Percentiles rank a stretch among this genome's conserved stretches.
These are phyloP conservation scores for Regulus satrapa DNA, from an alignment of 2,113 vertebrate species.

Conservation along the genomic window DNA sequence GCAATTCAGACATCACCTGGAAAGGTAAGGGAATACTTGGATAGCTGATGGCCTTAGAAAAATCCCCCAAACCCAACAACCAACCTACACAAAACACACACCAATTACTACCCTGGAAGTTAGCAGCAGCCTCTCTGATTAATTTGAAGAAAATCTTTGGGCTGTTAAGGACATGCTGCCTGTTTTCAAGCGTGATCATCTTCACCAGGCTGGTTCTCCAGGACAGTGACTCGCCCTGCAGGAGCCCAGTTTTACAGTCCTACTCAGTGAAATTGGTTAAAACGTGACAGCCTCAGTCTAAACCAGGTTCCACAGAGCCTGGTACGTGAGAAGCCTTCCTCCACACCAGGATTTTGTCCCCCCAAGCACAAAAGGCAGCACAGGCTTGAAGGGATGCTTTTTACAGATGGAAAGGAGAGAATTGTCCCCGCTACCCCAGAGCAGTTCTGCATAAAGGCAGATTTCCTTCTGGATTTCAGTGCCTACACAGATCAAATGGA, in stretches of 20 bases:
- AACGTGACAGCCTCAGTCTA: background rate
- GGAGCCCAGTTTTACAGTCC: background rate
- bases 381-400: background rate
- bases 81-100: background rate
- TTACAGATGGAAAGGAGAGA: background rate
- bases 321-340: rapidly evolving
- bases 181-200: background rate
- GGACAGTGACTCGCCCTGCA: background rate
- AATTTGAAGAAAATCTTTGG: background rate
- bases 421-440: rapidly evolving
- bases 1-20: background rate
- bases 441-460: background rate
- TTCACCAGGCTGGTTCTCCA: background rate
- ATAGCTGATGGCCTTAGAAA: background rate
- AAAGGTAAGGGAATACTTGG: background rate
- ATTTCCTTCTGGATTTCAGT: background rate
- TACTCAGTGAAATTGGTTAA: too few species aligned
- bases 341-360: background rate
- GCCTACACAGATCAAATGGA: background rate
- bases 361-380: background rate
- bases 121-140: background rate
- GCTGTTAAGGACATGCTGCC: background rate
- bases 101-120: background rate
- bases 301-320: background rate
- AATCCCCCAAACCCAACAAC: background rate